These are phyloP conservation scores for Cremastobaeus sp. DNA, from an alignment of 2,888 invertebrate genomes.

Conservation along the genomic window DNA sequence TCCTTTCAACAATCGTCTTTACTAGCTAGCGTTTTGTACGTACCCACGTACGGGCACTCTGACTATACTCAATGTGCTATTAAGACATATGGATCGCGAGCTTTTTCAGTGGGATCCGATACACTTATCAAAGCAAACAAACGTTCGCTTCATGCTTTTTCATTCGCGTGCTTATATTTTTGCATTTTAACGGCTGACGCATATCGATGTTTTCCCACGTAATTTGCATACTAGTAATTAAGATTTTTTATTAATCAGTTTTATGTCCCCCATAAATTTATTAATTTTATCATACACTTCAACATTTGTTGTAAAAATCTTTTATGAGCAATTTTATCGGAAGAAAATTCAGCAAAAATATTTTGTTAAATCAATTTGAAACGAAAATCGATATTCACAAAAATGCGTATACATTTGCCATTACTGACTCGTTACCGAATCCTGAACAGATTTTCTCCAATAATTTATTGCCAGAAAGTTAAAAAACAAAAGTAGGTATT, in stretches of 20 bases:
- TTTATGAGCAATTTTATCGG: no score
- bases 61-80: constrained; percentile 27
- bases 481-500: no score
- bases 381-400: no score
- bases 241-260: background rate
- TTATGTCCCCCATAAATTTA: background rate
- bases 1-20: constrained; percentile 3
- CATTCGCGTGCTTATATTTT: constrained; percentile 46
- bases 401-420: no score
- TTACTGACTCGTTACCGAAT: no score
- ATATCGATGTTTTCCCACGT: constrained; percentile 48
- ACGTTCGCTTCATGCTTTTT: constrained; percentile 57
- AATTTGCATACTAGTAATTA: constrained; percentile 1
- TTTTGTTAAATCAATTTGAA: no score
- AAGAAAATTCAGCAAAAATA: no score
- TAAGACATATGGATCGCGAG: constrained; percentile 57
- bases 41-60: background rate
- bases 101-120: constrained; percentile 50
- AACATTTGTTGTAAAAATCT: no score
- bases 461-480: no score
- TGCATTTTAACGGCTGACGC: constrained; percentile 17
- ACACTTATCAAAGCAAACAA: constrained; percentile 60
- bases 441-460: no score
- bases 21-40: constrained; percentile 8
- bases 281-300: background rate